Evolutionary conservation across 2,113 vertebrate genomes (phyloP), one percentile per base, ranked within the genome.

Genomic region (Anguilla japonica): DNA sequence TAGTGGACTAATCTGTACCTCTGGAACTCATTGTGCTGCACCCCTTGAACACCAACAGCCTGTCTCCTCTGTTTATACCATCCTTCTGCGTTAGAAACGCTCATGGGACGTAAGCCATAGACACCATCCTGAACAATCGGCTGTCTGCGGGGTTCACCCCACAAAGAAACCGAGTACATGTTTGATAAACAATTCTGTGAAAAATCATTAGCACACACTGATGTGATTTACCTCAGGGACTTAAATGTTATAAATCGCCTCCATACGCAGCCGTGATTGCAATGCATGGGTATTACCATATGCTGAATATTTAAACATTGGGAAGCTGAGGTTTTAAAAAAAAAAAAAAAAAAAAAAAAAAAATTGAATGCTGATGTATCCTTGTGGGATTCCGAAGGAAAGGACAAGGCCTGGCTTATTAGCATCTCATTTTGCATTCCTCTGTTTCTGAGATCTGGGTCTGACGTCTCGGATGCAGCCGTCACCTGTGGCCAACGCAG

Each of bases 281-380:
- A 53, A n/a, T 22, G 60, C 86, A 83, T 89, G 90, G 82, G 46
- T 84, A 91, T 93, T 92, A 93, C 86, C 89, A 94, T 92, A 91
- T 87, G 87, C 89, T 93, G 88, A 90, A 94, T 93, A 92, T 94
- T 91, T 93, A 91, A 93, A 84, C 86, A 92, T 94, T 88, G 89
- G 88, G n/a, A 26, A 91, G 88, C 86, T 93, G 85, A 91, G 92
- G 92, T 89, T 34, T 34, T 0, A 92, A 89, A 89, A 88, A 85
- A 34, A 92, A 89, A 89, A 88, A 85, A 88, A 41, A 81, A 81
- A 5, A 53, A 53, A 53, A 53, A 53, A 91, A 94, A 89, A 34
- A 29, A 75, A 75, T 75, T 22, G 2, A 75, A 75, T 34, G 91
- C 88, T 90, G 89, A 92, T 91, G 88, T 14, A 83, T 86, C 91